Evolutionary conservation across 2,113 vertebrate species (phyloP).

Genomic region (Strix aluco): DNA sequence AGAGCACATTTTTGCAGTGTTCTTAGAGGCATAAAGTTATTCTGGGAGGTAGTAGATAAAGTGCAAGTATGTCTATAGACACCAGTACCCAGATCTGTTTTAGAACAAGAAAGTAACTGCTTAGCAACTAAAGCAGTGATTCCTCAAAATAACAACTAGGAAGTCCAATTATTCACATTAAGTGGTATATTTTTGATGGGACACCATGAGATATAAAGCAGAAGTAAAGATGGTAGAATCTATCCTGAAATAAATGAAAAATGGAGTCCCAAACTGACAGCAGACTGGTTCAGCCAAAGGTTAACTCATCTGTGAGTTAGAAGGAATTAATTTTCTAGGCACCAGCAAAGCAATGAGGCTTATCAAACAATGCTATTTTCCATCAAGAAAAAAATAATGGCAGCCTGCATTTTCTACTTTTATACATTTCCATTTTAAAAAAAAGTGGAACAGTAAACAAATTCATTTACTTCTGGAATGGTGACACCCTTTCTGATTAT

Average conservation of each 20-base stretch:
- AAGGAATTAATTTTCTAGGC: slow-evolving; percentile 52
- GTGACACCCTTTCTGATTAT: background rate
- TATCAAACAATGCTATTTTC: slow-evolving; percentile 41
- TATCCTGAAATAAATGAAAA: slow-evolving; percentile 35
- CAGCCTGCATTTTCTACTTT: background rate
- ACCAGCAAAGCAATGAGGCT: slow-evolving; percentile 48
- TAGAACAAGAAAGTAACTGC: background rate
- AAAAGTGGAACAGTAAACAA: background rate
- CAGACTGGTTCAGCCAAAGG: slow-evolving; percentile 57
- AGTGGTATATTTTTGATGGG: background rate
- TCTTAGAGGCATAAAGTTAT: background rate
- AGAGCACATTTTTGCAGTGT: background rate
- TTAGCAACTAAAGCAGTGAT: background rate
- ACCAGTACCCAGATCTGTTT: background rate
- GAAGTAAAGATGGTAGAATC: slow-evolving; percentile 16
- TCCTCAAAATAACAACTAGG: slow-evolving; percentile 8
- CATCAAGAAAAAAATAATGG: slow-evolving; percentile 26
- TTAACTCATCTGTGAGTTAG: slow-evolving; percentile 41
- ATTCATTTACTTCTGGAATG: background rate
- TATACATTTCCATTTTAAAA: background rate
- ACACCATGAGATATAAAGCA: background rate
- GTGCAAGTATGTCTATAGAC: background rate
- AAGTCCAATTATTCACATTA: background rate
- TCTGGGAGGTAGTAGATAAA: background rate
- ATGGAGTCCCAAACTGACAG: background rate